These are phyloP conservation scores for Hippoglossus hippoglossus DNA, from an alignment of 2,797 vertebrate species.

Conservation along the genomic window DNA sequence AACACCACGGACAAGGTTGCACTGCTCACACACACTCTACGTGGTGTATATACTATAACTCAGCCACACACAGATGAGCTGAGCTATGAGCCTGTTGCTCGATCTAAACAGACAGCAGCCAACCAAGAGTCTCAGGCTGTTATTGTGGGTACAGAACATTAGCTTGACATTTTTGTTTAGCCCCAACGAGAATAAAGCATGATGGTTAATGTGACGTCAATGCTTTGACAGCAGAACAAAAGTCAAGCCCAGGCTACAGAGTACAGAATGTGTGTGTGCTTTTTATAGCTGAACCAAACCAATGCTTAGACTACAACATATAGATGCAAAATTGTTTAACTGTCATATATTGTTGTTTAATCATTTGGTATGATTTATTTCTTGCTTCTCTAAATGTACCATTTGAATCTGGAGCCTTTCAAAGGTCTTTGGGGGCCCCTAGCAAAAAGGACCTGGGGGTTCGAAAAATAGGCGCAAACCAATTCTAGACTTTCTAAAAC, in stretches of 20 bases:
- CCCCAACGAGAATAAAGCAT: conserved; percentile 38
- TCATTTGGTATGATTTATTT: no score
- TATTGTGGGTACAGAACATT: conserved; percentile 36
- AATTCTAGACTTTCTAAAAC: no score
- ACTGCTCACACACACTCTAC: neutral
- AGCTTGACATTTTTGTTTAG: conserved; percentile 59
- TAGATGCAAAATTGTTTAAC: no score
- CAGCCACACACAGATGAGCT: no score
- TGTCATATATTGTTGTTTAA: no score
- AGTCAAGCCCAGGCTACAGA: conserved; percentile 8
- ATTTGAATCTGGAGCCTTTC: no score
- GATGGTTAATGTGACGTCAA: conserved; percentile 45
- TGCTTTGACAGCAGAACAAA: conserved; percentile 35
- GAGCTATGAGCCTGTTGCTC: conserved; percentile 13
- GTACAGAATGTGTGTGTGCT: neutral
- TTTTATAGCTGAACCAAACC: neutral
- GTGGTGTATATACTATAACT: neutral
- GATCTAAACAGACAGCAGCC: conserved; percentile 54
- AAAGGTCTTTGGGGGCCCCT: no score
- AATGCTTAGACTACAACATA: neutral
- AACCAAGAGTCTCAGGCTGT: conserved; percentile 27
- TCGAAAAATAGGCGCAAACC: no score
- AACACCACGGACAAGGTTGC: no score
- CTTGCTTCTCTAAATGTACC: no score
- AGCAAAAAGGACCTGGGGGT: no score